phyloP scores from a whole-genome alignment of 2,797 vertebrate species.

The Sus cebifrons region DNA sequence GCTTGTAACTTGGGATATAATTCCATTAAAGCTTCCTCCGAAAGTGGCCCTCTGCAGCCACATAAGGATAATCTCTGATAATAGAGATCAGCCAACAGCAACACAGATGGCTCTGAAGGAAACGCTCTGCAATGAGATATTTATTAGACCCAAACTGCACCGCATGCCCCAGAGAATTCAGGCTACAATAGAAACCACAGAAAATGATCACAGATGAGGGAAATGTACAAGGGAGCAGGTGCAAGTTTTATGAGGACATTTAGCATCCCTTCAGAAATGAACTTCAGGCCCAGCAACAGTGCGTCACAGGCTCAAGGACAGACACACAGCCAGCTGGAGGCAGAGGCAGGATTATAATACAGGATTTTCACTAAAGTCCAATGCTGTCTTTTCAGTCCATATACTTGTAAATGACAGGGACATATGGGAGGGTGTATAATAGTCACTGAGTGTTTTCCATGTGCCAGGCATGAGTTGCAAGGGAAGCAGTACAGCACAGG shows the following conservation, averaged over 20 bases:
- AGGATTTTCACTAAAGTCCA: neutral
- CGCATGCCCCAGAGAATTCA: fast-evolving
- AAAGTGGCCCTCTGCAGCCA: slow-evolving; percentile 93
- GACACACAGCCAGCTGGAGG: neutral
- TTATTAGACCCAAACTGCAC: neutral
- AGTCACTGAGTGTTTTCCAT: neutral
- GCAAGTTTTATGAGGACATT: neutral
- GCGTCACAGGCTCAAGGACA: neutral
- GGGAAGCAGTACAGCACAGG: neutral
- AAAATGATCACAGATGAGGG: neutral
- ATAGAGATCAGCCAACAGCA: slow-evolving; percentile 97
- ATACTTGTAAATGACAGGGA: neutral
- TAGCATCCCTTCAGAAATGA: neutral
- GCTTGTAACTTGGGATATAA: slow-evolving; percentile 93
- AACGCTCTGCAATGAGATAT: slow-evolving; percentile 91
- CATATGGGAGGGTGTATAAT: neutral
- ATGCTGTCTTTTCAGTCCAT: neutral
- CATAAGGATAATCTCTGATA: slow-evolving; percentile 95
- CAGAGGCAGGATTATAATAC: neutral
- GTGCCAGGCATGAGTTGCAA: neutral
- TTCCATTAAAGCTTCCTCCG: slow-evolving; percentile 93
- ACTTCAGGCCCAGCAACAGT: neutral
- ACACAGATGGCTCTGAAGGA: slow-evolving; percentile 93
- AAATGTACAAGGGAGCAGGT: neutral
- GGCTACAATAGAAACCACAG: neutral